Evolutionary conservation across 2,888 invertebrate species (phyloP), one percentile per base, ranked within the genome.

Genomic region (Thecocarcelia acutangulata): DNA sequence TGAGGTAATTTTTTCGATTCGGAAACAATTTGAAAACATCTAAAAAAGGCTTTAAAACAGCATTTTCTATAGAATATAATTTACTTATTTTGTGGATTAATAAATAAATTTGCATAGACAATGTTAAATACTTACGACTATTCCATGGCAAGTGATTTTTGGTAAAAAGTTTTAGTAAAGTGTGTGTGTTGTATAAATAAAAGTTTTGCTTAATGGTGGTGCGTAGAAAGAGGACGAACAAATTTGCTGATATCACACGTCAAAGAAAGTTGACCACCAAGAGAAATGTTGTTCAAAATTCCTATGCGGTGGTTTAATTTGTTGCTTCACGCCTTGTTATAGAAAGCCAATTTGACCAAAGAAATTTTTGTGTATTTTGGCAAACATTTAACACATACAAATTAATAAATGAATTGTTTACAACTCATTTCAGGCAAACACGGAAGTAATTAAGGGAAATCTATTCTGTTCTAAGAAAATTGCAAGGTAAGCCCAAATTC

Each of bases 1-100:
- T 66, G 40, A 68, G 76, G 79, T 68, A 69, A 66, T 44, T 72
- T 72, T 50, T 76, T 82, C 48, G 75, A 84, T 84, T 82, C 83
- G 81, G 78, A 83, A n/a, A 44, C 44, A 81, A 54, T 44, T 52
- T 59, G 74, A 61, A 64, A 78, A 79, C 11, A n/a, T 8, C 3
- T 24, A 11, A 46, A 40, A 58, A 54, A 59, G 15, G 58, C 56
- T 63, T 56, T 59, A 64, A 70, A 56, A 19, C 50, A 56, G n/a
- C n/a, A n/a, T n/a, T n/a, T n/a, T n/a, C n/a, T n/a, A n/a, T n/a
- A n/a, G n/a, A n/a, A n/a, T n/a, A n/a, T n/a, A n/a, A n/a, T n/a
- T n/a, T n/a, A n/a, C n/a, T n/a, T 40, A 61, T 61, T 61, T 17
- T 28, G 28, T 56, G 28, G 24, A 50, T 48, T 28, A 66, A 40